These are phyloP conservation scores for Drosophila dives DNA, from an alignment of 2,888 invertebrate species.

Conservation along the genomic window DNA sequence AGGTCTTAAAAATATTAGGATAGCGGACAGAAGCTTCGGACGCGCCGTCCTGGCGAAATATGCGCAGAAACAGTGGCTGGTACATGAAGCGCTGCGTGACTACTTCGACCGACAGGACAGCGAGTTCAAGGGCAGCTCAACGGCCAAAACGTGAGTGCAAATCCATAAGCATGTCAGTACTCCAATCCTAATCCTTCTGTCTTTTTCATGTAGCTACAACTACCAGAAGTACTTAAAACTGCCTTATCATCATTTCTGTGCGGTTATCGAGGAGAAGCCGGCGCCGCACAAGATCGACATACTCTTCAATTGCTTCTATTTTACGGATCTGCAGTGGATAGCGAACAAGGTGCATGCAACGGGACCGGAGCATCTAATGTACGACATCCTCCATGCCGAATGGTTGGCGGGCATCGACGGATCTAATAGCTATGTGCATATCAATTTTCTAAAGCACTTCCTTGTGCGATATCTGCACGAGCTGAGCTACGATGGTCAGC, in stretches of 20 bases:
- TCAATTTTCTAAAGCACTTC: slow-evolving; percentile 86
- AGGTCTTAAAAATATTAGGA: slow-evolving; percentile 82
- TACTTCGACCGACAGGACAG: slow-evolving; percentile 82
- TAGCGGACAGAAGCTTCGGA: slow-evolving; percentile 83
- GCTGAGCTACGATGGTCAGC: slow-evolving; percentile 92
- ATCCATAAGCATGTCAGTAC: not conserved
- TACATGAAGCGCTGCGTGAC: slow-evolving; percentile 81
- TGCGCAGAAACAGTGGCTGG: slow-evolving; percentile 79
- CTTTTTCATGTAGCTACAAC: slow-evolving; percentile 88
- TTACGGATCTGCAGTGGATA: slow-evolving; percentile 92
- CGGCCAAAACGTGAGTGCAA: slow-evolving; percentile 62
- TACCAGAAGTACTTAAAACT: slow-evolving; percentile 92
- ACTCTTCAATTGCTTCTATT: slow-evolving; percentile 89
- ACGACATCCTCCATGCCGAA: slow-evolving; percentile 88
- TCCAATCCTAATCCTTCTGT: not conserved
- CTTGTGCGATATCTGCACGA: slow-evolving; percentile 90
- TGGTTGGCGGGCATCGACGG: slow-evolving; percentile 59
- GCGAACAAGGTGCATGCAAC: slow-evolving; percentile 92
- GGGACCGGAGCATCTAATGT: slow-evolving; percentile 90
- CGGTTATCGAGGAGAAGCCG: slow-evolving; percentile 79
- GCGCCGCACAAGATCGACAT: slow-evolving; percentile 85
- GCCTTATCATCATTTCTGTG: slow-evolving; percentile 89
- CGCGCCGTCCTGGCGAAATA: slow-evolving; percentile 82
- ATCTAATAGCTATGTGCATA: slow-evolving; percentile 81
- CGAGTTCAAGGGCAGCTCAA: slow-evolving; percentile 65